Conservation (phyloP, 2,113 vertebrate species). For the Ctenomys sociabilis region DNA sequence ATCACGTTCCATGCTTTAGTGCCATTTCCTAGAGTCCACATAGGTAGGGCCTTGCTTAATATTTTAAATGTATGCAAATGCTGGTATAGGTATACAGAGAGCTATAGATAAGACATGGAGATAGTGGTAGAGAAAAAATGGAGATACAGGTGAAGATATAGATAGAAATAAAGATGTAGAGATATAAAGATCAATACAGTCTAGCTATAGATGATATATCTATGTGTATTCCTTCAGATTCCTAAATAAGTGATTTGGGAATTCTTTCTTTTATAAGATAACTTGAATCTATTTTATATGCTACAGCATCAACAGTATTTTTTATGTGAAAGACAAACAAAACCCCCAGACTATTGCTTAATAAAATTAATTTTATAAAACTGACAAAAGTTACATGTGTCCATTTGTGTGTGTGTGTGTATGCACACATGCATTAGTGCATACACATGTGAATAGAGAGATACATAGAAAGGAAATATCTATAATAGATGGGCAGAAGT, state of each 20-base stretch:
- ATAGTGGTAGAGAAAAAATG: neutral
- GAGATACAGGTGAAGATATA: neutral
- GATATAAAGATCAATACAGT: neutral
- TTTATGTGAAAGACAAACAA: neutral
- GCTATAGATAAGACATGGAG: neutral
- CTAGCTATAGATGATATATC: neutral
- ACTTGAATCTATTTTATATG: neutral
- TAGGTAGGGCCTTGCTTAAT: neutral
- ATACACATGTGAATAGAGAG: neutral
- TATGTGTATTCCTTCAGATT: neutral
- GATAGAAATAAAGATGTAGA: too few species aligned
- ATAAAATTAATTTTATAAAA: neutral
- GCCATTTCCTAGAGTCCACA: neutral
- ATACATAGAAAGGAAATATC: neutral
- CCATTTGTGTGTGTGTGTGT: neutral
- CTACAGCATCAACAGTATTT: neutral
- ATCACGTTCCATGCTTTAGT: rapidly evolving
- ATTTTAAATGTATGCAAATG: rapidly evolving
- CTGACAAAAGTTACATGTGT: rapidly evolving
- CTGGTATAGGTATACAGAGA: neutral
- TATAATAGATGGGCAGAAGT: neutral
- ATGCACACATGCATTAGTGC: neutral
- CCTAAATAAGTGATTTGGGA: neutral
- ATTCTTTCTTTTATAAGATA: neutral
- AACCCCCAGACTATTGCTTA: neutral